Evolutionary conservation across 1,140 invertebrate genomes (phyloP).

Genomic region (Drosophila setifemur): DNA sequence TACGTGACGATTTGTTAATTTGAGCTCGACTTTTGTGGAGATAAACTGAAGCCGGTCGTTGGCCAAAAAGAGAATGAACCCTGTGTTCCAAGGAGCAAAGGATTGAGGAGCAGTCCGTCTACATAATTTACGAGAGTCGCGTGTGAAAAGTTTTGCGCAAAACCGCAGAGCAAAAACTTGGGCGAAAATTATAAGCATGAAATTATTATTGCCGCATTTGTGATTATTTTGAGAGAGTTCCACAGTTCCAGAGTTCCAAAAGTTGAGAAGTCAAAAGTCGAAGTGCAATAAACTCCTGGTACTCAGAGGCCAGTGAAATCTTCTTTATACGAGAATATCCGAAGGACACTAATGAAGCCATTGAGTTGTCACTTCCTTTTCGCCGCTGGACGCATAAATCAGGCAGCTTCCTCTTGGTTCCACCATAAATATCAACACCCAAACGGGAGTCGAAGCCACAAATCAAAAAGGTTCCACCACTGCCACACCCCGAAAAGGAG

Average conservation of each 20-base stretch:
- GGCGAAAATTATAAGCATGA: constrained; percentile 31
- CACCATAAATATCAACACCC: constrained; percentile 60
- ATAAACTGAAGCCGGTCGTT: constrained; percentile 38
- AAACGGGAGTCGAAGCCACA: constrained; percentile 28
- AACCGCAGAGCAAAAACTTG: constrained; percentile 18
- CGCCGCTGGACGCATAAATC: constrained; percentile 60
- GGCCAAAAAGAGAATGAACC: constrained; percentile 21
- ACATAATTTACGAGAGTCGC: constrained; percentile 63
- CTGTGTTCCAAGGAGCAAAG: constrained; percentile 19
- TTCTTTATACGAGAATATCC: background rate
- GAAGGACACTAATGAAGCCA: constrained; percentile 67
- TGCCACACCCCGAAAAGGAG: constrained; percentile 42
- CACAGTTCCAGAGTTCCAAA: constrained; percentile 10
- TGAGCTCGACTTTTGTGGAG: constrained; percentile 23
- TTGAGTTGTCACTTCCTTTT: constrained; percentile 72
- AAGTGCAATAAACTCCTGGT: constrained; percentile 69
- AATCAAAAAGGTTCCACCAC: constrained; percentile 56
- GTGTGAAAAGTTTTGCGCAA: constrained; percentile 44
- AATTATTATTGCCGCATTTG: constrained; percentile 49
- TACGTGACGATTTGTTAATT: constrained; percentile 79
- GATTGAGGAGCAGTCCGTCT: constrained; percentile 12
- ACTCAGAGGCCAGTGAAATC: constrained; percentile 5
- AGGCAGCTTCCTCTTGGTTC: constrained; percentile 32
- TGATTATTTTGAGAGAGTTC: constrained; percentile 38
- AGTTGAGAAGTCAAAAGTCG: constrained; percentile 73